Evolutionary conservation across 2,888 invertebrate species (phyloP).

Genomic region (Scelioninae gen. 2): DNA sequence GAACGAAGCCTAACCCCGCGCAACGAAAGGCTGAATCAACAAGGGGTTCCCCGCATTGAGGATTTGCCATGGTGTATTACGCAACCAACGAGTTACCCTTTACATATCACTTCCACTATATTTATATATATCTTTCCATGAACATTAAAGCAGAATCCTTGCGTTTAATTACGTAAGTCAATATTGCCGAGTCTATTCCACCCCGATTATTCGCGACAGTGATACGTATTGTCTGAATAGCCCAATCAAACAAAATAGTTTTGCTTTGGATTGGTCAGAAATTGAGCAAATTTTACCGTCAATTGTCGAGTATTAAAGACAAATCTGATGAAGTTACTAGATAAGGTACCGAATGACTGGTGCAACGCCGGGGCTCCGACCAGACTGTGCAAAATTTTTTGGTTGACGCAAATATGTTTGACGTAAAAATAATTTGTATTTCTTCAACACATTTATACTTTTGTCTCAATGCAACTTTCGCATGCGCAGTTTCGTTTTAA

Average conservation of each 20-base stretch:
- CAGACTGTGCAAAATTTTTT: too few relatives aligned
- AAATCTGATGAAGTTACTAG: too few relatives aligned
- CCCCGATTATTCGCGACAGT: slow-evolving; percentile 21
- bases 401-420: too few relatives aligned
- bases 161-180: slow-evolving; percentile 56
- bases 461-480: too few relatives aligned
- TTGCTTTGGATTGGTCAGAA: too few relatives aligned
- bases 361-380: too few relatives aligned
- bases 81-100: slow-evolving; percentile 58
- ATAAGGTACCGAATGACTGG: too few relatives aligned
- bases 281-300: too few relatives aligned
- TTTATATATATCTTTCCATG: slow-evolving; percentile 45
- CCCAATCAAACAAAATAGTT: slow-evolving; percentile 21
- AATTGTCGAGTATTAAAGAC: too few relatives aligned
- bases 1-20: slow-evolving; percentile 67
- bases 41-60: slow-evolving; percentile 62
- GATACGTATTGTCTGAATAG: not conserved
- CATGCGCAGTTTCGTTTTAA: too few relatives aligned
- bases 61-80: slow-evolving; percentile 59
- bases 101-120: slow-evolving; percentile 55
- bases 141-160: slow-evolving; percentile 42
- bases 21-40: slow-evolving; percentile 66
- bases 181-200: slow-evolving; percentile 39
- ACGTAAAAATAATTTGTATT: too few relatives aligned
- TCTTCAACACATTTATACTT: too few relatives aligned